Evolutionary conservation across 2,797 vertebrate species (phyloP).

Genomic region (Sylvilagus floridanus): DNA sequence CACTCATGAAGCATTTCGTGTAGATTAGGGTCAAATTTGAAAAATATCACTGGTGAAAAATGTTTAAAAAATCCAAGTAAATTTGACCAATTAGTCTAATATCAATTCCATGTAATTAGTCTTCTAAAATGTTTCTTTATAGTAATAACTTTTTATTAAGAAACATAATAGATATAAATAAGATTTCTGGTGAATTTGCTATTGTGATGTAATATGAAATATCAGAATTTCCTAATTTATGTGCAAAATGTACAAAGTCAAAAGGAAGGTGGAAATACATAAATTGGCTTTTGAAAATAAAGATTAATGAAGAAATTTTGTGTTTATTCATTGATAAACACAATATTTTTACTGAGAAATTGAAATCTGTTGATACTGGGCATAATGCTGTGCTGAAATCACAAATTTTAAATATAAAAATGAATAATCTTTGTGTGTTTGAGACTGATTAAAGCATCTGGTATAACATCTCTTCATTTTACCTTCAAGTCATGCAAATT

Average conservation of each 20-base stretch:
- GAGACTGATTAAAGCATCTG: background rate
- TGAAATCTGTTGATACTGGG: background rate
- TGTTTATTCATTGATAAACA: too few relatives aligned
- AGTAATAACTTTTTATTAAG: constrained; percentile 3
- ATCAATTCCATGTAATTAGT: background rate
- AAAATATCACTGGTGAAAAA: background rate
- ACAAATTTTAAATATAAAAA: background rate
- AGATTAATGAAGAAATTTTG: background rate
- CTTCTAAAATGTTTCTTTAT: background rate
- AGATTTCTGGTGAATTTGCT: background rate
- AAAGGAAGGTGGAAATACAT: background rate
- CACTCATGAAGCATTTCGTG: background rate
- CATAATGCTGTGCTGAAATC: background rate
- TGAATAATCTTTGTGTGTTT: background rate
- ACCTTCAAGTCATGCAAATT: background rate
- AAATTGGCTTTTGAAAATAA: constrained; percentile 8
- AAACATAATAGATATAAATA: background rate
- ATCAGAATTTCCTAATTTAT: constrained; percentile 4
- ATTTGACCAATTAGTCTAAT: constrained; percentile 3
- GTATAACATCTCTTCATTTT: background rate
- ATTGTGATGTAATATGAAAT: background rate
- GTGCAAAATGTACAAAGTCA: background rate
- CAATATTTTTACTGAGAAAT: too few relatives aligned
- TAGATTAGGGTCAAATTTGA: background rate
- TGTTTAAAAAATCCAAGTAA: background rate